Evolutionary conservation across 1,140 invertebrate genomes (phyloP).

Genomic region (Diabrotica undecimpunctata): DNA sequence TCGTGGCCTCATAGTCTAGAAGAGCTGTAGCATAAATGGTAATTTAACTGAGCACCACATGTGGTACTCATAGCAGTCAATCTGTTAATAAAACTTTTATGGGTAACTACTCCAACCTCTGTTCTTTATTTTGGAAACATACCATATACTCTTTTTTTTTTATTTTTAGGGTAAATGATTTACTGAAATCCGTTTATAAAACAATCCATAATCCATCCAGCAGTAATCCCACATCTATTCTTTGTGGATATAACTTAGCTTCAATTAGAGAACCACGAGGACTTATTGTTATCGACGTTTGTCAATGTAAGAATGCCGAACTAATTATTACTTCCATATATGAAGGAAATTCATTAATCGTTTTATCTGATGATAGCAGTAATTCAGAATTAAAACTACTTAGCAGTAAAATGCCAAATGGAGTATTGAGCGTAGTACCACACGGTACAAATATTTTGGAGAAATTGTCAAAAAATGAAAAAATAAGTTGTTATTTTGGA

Average conservation of each 20-base stretch:
- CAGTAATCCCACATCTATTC: not conserved
- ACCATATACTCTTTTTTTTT: too few species aligned
- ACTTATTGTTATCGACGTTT: conserved; percentile 24
- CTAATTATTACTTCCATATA: conserved; percentile 28
- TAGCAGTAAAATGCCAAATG: conserved; percentile 23
- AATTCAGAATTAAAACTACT: conserved; percentile 19
- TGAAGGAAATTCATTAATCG: conserved; percentile 32
- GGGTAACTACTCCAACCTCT: too few species aligned
- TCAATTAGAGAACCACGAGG: conserved; percentile 25
- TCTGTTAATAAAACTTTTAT: too few species aligned
- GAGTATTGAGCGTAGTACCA: conserved; percentile 22
- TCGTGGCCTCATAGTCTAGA: too few species aligned
- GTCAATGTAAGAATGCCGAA: conserved; percentile 15
- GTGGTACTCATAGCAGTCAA: too few species aligned
- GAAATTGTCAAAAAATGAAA: conserved; percentile 19
- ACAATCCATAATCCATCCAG: too few species aligned
- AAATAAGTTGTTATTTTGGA: conserved; percentile 24
- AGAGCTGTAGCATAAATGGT: too few species aligned
- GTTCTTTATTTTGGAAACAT: too few species aligned
- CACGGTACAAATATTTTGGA: conserved; percentile 19
- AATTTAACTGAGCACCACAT: too few species aligned
- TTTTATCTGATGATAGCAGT: conserved; percentile 19
- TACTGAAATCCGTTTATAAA: too few species aligned
- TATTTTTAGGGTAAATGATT: too few species aligned
- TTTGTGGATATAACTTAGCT: conserved; percentile 22